Evolutionary conservation across 2,888 invertebrate species (phyloP), one percentile per base, ranked within the genome.

Genomic region (Cryptus viduatorius): DNA sequence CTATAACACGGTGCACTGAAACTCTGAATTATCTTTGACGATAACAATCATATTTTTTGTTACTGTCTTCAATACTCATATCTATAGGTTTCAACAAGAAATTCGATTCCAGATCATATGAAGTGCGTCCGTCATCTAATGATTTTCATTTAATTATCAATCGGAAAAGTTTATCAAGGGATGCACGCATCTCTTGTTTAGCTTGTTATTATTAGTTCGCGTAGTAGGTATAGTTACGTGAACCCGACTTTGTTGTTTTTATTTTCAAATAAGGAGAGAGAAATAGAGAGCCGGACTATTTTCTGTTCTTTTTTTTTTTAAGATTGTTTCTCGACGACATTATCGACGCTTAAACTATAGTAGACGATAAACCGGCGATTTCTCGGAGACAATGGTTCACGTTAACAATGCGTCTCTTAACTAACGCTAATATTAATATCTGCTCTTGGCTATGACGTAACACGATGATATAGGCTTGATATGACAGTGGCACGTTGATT

Each of bases 391-490:
- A 91, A 76, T 88, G 89, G 87, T 86, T 84, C 87, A 87, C 86
- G 88, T 91, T 90, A 93, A 92, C 92, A 92, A 92, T 89, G 90
- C 90, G 83, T 84, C 83, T 90, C 86, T 79, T 83, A 59, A 87
- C 37, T 90, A 91, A 93, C 92, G 89, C 86, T 91, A 89, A 90
- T 87, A 88, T 81, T 77, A 78, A 79, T 86, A 87, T 89, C 87
- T 87, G 75, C 82, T 75, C 81, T 87, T 83, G 86, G 72, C 84
- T 89, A 90, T 88, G 89, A 92, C 88, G 87, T 91, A 93, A 93
- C 92, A 92, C 89, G 90, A 92, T 93, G 93, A 93, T 93, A 93
- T 93, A 93, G 92, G 93, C 92, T 93, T 93, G 93, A 93, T 93
- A 93, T 93, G 93, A 92, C 89, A 89, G 90, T 92, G 91, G 90